These are phyloP conservation scores for Macrotrachela quadricornifera DNA, from an alignment of 1,140 invertebrate genomes.

Conservation along the genomic window DNA sequence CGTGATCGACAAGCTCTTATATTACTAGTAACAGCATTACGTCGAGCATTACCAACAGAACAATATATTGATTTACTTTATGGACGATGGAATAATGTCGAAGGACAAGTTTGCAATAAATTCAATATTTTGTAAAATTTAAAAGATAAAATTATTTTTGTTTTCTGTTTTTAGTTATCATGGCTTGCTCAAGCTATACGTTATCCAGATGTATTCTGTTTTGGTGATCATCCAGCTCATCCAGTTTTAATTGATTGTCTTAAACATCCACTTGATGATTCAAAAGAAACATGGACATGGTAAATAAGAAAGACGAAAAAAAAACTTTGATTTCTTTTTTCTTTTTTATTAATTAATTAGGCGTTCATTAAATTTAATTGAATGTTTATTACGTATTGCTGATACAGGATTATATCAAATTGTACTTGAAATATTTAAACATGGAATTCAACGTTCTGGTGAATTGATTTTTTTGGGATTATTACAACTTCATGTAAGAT, in stretches of 20 bases:
- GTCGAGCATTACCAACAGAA: slow-evolving; percentile 40
- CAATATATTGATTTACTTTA: slow-evolving; percentile 65
- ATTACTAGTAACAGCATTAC: slow-evolving; percentile 53
- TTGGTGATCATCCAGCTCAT: slow-evolving; percentile 63
- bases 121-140: slow-evolving; percentile 6
- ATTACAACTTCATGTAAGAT: slow-evolving; percentile 48
- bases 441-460: slow-evolving; percentile 71
- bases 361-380: slow-evolving; percentile 64
- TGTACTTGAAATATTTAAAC: slow-evolving; percentile 71
- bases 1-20: slow-evolving; percentile 60
- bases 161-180: slow-evolving; percentile 43
- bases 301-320: slow-evolving; percentile 12
- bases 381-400: slow-evolving; percentile 58
- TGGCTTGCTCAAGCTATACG: slow-evolving; percentile 55
- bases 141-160: slow-evolving; percentile 1
- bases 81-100: slow-evolving; percentile 67
- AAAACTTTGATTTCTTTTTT: no score
- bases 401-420: slow-evolving; percentile 50
- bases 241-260: slow-evolving; percentile 63
- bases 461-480: slow-evolving; percentile 69
- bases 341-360: slow-evolving; percentile 15
- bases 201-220: slow-evolving; percentile 74
- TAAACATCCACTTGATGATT: slow-evolving; percentile 68
- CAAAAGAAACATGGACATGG: slow-evolving; percentile 82
- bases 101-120: slow-evolving; percentile 43